A percentile compares a stretch with the other conserved stretches of the same genome.
These are phyloP conservation scores for Papilio machaon DNA, from an alignment of 1,140 invertebrate genomes.

Conservation along the genomic window DNA sequence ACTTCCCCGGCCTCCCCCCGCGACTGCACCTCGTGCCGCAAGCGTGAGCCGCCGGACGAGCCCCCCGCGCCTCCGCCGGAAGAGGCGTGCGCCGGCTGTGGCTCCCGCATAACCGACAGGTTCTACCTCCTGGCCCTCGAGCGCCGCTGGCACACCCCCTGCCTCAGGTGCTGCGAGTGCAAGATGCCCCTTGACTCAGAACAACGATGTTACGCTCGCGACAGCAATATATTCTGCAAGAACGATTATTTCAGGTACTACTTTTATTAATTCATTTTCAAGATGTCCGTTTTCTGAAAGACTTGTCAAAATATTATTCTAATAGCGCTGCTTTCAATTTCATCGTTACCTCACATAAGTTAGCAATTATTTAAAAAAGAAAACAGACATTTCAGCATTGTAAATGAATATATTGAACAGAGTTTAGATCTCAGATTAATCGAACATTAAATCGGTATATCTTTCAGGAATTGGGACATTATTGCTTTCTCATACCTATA, in stretches of 20 bases:
- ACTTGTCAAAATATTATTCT: neutral
- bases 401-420: too few relatives aligned
- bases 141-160: conserved; percentile 95
- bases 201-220: conserved; percentile 95
- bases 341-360: neutral
- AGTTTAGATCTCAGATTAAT: too few relatives aligned
- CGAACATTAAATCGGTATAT: too few relatives aligned
- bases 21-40: conserved; percentile 77
- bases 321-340: too few relatives aligned
- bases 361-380: neutral
- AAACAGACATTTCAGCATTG: too few relatives aligned
- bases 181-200: conserved; percentile 94
- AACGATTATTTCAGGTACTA: conserved; percentile 98
- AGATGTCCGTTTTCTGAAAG: neutral
- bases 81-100: conserved; percentile 92
- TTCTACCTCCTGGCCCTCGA: conserved; percentile 97
- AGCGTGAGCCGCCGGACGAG: conserved; percentile 78
- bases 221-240: conserved; percentile 98
- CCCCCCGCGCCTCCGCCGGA: conserved; percentile 74
- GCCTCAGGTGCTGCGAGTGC: conserved; percentile 96
- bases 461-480: too few relatives aligned
- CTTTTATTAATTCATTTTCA: neutral
- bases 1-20: conserved; percentile 81
- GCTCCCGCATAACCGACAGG: conserved; percentile 90
- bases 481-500: too few relatives aligned